Evolutionary conservation across 1,140 invertebrate genomes (phyloP), one percentile per base, ranked within the genome.

Genomic region (Drosophila virilis): DNA sequence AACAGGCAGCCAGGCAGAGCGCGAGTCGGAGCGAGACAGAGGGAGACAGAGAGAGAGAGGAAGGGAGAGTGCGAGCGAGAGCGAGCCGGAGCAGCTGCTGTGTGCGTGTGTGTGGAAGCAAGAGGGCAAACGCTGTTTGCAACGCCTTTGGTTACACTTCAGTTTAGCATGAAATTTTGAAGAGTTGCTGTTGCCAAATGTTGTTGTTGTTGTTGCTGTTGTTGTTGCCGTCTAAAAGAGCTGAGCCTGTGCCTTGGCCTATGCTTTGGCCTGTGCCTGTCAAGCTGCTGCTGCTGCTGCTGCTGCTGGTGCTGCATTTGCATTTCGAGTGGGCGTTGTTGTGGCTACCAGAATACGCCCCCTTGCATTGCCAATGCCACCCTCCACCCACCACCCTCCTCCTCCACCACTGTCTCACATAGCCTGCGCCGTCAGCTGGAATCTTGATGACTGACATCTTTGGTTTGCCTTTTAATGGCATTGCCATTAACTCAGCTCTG

Each of bases 111-210:
- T 15, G 42, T 45, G 51, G 43, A 38, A 50, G 65, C 64, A 38
- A 38, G 45, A 37, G 22, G 46, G 51, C 60, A 35, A 43, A 38
- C 68, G 68, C 80, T 78, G 72, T 78, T 88, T 77, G 84, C 84
- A 89, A 60, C 68, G 84, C 84, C 85, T 90, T 90, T 84, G 85
- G 84, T 90, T 84, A 90, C 83, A 89, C 83, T 89, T 89, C 77
- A 84, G 80, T 80, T 80, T 86, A 79, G 73, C 46, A 65, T 38
- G 40, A 82, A 77, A 65, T 78, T 80, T 84, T 89, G 77, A 89
- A 82, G 83, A 82, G 78, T 83, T 83, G 76, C 84, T 62, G 55
- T 77, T 88, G 77, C 73, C 69, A 48, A 43, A 69, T 77, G 79
- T 74, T 66, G 77, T 71, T 54, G 54, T 42, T 58, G 62, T 46